Evolutionary conservation across 2,113 vertebrate species (phyloP).

Genomic region (Ivindomyrus marchei): DNA sequence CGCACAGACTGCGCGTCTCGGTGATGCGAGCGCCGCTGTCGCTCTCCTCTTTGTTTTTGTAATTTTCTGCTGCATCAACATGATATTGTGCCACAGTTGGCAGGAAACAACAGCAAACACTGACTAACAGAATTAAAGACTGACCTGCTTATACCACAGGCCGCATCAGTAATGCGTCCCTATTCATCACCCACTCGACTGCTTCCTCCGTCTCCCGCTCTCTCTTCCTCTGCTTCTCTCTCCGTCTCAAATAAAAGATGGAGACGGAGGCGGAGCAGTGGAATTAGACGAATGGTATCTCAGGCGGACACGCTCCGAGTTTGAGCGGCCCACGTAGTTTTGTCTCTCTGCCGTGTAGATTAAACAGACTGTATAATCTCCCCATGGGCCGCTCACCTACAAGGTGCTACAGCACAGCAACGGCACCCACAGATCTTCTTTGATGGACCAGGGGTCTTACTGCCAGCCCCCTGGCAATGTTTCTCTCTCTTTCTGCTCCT

Average conservation of each 20-base stretch:
- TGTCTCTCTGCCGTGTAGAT: conserved; percentile 4
- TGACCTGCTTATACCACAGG: background rate
- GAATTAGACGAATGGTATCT: background rate
- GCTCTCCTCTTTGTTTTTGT: background rate
- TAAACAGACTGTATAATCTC: conserved; percentile 9
- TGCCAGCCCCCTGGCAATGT: background rate
- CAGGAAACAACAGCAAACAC: background rate
- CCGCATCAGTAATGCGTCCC: conserved; percentile 15
- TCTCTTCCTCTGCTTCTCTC: background rate
- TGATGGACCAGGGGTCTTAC: too few species aligned
- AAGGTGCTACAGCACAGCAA: background rate
- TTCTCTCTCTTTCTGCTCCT: background rate
- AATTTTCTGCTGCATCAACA: background rate
- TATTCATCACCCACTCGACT: conserved; percentile 7
- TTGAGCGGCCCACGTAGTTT: background rate
- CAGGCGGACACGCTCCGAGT: background rate
- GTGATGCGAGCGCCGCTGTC: background rate
- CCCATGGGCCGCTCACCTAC: background rate
- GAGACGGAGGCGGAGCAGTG: background rate
- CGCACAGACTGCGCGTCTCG: background rate
- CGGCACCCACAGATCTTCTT: background rate
- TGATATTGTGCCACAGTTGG: background rate
- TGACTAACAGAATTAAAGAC: background rate
- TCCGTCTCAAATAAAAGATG: background rate
- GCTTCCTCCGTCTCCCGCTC: background rate